Evolutionary conservation across 2,888 invertebrate genomes (phyloP).

Genomic region (Pasiphila rectangulata): DNA sequence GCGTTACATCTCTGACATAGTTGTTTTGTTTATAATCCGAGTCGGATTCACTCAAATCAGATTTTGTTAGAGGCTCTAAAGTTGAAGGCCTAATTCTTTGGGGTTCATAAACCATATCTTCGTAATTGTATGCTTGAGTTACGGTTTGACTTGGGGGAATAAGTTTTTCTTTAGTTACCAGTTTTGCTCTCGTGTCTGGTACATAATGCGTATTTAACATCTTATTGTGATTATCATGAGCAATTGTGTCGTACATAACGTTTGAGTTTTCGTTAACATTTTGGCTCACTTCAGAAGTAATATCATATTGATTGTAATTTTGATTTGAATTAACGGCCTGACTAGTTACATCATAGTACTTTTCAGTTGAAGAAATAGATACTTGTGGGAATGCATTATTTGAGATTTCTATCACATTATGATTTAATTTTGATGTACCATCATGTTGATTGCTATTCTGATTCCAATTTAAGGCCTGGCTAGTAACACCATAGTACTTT

Average conservation of each 20-base stretch:
- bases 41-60: constrained; percentile 1
- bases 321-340: constrained; percentile 16
- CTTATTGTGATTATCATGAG: constrained; percentile 9
- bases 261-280: constrained; percentile 11
- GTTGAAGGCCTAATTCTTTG: constrained; percentile 31
- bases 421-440: neutral
- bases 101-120: constrained; percentile 40
- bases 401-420: constrained; percentile 12
- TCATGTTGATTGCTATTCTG: constrained; percentile 24
- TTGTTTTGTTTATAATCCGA: constrained; percentile 16
- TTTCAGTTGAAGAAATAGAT: constrained; percentile 15
- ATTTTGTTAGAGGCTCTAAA: constrained; percentile 22
- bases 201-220: constrained; percentile 21
- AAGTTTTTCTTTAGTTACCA: constrained; percentile 53
- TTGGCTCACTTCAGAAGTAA: constrained; percentile 4
- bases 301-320: constrained; percentile 8
- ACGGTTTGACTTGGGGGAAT: constrained; percentile 53
- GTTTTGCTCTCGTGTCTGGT: constrained; percentile 38
- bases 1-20: constrained; percentile 11
- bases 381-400: constrained; percentile 1
- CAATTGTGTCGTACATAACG: neutral
- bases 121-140: constrained; percentile 59
- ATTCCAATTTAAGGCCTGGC: constrained; percentile 13
- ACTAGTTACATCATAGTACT: constrained; percentile 14
- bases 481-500: constrained; percentile 15